Evolutionary conservation across 2,888 invertebrate genomes (phyloP).

Genomic region (Thymelicus acteon): DNA sequence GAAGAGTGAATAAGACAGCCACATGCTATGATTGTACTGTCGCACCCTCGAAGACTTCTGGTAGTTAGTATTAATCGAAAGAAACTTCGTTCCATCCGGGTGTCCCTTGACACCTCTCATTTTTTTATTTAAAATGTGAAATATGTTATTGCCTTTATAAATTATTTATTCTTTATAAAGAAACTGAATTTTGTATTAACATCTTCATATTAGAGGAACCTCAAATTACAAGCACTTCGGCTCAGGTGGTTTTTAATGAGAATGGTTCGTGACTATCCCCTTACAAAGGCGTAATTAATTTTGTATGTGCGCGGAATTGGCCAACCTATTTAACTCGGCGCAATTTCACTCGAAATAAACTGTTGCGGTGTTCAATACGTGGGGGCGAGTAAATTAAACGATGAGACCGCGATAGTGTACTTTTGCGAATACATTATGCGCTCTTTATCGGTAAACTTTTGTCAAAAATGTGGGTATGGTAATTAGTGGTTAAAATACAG

Average conservation of each 20-base stretch:
- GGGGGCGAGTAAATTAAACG: constrained; percentile 10
- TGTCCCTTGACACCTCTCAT: too few relatives aligned
- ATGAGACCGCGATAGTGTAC: constrained; percentile 6
- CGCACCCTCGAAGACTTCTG: too few relatives aligned
- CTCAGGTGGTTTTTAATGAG: constrained; percentile 11
- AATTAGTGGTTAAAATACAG: neutral
- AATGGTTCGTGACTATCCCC: constrained; percentile 15
- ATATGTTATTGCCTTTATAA: too few relatives aligned
- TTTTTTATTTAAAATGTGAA: too few relatives aligned
- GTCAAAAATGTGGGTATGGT: neutral
- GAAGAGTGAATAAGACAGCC: too few relatives aligned
- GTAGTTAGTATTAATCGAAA: too few relatives aligned
- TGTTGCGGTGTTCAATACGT: constrained; percentile 14
- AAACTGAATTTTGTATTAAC: too few relatives aligned
- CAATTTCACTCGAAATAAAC: constrained; percentile 13
- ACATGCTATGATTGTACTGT: too few relatives aligned
- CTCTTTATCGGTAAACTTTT: constrained; percentile 1
- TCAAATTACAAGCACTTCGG: constrained; percentile 1
- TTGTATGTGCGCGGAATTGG: constrained; percentile 9
- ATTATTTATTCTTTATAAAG: too few relatives aligned
- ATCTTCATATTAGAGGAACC: too few relatives aligned
- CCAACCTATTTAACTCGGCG: constrained; percentile 13
- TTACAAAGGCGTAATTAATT: constrained; percentile 20
- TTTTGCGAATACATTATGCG: neutral
- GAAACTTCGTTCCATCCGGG: too few relatives aligned